Base-by-base conservation (phyloP, 2,797 vertebrate genomes). In the Spheniscus humboldti region DNA sequence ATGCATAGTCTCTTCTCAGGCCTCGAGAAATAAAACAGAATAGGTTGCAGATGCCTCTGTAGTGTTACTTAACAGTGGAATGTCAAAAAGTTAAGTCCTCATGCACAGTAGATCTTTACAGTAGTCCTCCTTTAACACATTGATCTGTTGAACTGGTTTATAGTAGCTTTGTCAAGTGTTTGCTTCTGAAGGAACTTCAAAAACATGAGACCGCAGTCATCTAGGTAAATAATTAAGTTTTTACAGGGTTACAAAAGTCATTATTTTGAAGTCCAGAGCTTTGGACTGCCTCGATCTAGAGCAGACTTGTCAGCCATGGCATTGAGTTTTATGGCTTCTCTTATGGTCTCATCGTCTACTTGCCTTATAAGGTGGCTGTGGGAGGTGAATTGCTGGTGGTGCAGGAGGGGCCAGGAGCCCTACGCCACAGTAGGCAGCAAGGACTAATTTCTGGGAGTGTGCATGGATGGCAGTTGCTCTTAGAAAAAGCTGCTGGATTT, bases 401-500 rank as follows among this genome's bases (percentile, higher is more conserved):
- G 60, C 50, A 31, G 72, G 45, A 71, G 56, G 31, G 60, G 13
- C 53, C 18, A 10, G 89, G 35, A 90, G 53, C n/a, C 22, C 27
- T n/a, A 30, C 0, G 2, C 59, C 1, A 0, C 41, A 13, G 0
- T 3, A 48, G 35, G 15, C 48, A 64, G 16, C 1, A 5, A 64
- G 62, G 73, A 55, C 53, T 22, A 1, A 25, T 86, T 74, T 74
- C 48, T 53, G 28, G 23, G 79, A 57, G 52, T 31, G 33, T 74
- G 48, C 18, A 4, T 41, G 79, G 39, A 18, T 88, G 37, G 43
- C 33, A 81, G 24, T 75, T 92, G 41, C 53, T 92, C 27, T 27
- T 68, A 72, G 69, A 64, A 84, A 93, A 94, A 86, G 41, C 88
- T 94, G 41, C 13, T 86, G 47, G 13, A 7, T 87, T 73, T 30